Evolutionary conservation across 2,888 invertebrate genomes (phyloP).

Genomic region (Lobophora halterata): DNA sequence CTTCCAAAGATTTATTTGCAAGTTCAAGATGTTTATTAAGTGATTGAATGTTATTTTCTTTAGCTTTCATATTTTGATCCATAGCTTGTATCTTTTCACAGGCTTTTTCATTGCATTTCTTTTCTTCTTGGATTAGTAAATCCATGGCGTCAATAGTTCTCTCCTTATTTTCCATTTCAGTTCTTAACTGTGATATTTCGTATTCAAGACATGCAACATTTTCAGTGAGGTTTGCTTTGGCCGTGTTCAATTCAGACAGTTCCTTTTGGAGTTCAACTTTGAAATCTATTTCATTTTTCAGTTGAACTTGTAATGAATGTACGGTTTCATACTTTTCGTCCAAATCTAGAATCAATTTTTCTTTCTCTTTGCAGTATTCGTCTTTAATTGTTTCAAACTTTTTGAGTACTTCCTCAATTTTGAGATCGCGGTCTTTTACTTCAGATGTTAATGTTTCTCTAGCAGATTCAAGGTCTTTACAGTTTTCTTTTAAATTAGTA

Average conservation of each 20-base stretch:
- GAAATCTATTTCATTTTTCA: conserved; percentile 54
- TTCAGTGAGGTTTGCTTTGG: conserved; percentile 35
- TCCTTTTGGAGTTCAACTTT: conserved; percentile 50
- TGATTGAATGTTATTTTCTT: conserved; percentile 34
- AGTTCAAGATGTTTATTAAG: conserved; percentile 32
- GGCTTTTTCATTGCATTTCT: conserved; percentile 33
- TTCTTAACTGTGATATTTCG: conserved; percentile 32
- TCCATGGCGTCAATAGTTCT: conserved; percentile 40
- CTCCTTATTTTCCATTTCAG: conserved; percentile 41
- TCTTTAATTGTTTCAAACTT: conserved; percentile 45
- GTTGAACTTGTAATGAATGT: conserved; percentile 49
- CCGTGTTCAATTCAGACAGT: conserved; percentile 36
- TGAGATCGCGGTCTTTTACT: conserved; percentile 40
- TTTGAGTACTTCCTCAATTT: conserved; percentile 42
- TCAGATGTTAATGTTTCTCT: conserved; percentile 45
- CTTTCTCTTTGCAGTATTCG: conserved; percentile 41
- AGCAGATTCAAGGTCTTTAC: conserved; percentile 39
- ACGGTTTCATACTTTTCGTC: conserved; percentile 52
- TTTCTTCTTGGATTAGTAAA: conserved; percentile 39
- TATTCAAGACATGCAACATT: conserved; percentile 35
- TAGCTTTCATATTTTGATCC: conserved; percentile 31
- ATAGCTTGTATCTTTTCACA: conserved; percentile 34
- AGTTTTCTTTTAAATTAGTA: conserved; percentile 39
- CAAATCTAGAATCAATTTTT: conserved; percentile 43
- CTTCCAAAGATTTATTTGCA: conserved; percentile 31